Evolutionary conservation across 2,888 invertebrate species (phyloP), one percentile per base, ranked within the genome.

Genomic region (Eilema sororculum): DNA sequence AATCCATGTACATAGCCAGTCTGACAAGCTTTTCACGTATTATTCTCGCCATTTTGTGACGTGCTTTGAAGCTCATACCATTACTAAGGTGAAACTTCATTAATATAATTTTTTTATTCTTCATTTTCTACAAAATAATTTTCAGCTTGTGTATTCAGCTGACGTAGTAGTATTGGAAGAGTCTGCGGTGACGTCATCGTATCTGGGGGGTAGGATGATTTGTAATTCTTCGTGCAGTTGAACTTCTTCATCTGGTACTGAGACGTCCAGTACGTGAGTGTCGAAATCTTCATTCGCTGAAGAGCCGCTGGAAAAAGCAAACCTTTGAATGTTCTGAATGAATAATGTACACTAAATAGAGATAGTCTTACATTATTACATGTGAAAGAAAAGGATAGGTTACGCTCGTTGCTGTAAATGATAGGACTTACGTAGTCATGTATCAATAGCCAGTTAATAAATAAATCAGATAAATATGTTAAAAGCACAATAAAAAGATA

Each of bases 171-270:
- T 86, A 12, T 83, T 80, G 2, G 91, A 89, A 2, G 91, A 89
- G 24, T 90, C 91, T 0, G 89, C 84, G 1, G 86, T 87, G 77
- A 90, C 86, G 83, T 95, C 94, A 74, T 94, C 94, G 76, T 90
- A 90, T 37, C 93, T 86, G 6, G 95, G 95, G 0, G 95, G 94
- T 3, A 95, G 86, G 16, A 95, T 93, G 28, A 94, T 94, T 73
- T 95, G 95, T 30, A 95, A 84, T 75, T 95, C 94, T 65, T 94
- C 95, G 69, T 89, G 87, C 5, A 92, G 82, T 70, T 89, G 91
- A 0, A 91, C 88, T 76, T 94, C 94, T 74, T 94, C 94, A 74
- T 94, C 95, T 0, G 89, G 90, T 6, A 88, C 78, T 0, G 84
- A 71, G 37, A 91, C 92, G n/a, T 89, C 91, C 0, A 89, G 82